Percentiles rank a stretch among this genome's conserved stretches.
Evolutionary conservation across 2,888 invertebrate species (phyloP).

Genomic region (Hirtodrosophila histrioides): DNA sequence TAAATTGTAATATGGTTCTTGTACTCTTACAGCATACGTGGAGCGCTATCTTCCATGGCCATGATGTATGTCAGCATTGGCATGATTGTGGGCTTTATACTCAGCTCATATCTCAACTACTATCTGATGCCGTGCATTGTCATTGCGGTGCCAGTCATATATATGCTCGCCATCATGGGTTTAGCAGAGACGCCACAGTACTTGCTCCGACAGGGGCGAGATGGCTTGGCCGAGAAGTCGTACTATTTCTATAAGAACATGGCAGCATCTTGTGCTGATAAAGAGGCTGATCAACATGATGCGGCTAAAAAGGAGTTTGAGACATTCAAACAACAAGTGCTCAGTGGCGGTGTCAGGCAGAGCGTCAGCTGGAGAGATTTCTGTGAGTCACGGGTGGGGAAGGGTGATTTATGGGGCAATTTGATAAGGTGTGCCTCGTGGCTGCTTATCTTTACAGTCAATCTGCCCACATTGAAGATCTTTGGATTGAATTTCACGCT

Average conservation of each 20-base stretch:
- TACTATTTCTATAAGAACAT: slow-evolving; percentile 78
- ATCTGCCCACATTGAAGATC: slow-evolving; percentile 60
- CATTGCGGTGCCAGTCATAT: slow-evolving; percentile 69
- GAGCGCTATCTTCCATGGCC: slow-evolving; percentile 73
- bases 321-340: slow-evolving; percentile 61
- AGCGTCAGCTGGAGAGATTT: slow-evolving; percentile 63
- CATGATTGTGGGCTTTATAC: slow-evolving; percentile 67
- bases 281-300: slow-evolving; percentile 50
- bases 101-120: slow-evolving; percentile 72
- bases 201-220: slow-evolving; percentile 61
- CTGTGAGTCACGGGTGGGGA: slow-evolving; percentile 55
- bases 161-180: slow-evolving; percentile 58
- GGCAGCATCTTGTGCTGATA: background rate
- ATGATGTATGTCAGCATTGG: slow-evolving; percentile 75
- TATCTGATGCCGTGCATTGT: slow-evolving; percentile 70
- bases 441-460: slow-evolving; percentile 54
- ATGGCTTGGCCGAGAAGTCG: slow-evolving; percentile 69
- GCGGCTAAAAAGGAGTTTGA: slow-evolving; percentile 57
- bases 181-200: slow-evolving; percentile 78
- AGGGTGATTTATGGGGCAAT: too few species aligned
- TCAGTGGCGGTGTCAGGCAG: slow-evolving; percentile 53
- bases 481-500: slow-evolving; percentile 64
- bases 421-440: background rate
- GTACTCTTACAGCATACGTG: slow-evolving; percentile 62
- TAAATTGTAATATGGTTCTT: background rate